phyloP scores from a whole-genome alignment of 2,797 vertebrate genomes.

The Platalea minor region DNA sequence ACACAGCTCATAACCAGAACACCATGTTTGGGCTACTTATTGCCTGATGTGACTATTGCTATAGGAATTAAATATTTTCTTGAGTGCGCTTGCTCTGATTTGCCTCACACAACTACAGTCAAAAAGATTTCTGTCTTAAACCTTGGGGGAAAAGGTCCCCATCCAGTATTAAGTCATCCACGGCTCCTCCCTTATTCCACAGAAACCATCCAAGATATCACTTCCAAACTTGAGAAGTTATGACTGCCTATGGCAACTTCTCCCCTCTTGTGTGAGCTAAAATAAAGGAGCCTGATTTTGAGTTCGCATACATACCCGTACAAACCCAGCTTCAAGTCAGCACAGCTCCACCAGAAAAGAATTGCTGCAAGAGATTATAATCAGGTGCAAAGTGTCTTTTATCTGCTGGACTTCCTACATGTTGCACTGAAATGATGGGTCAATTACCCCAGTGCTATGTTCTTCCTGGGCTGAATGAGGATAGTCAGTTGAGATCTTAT shows the following conservation, averaged over 20 bases:
- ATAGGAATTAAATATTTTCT: neutral
- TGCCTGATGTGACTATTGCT: neutral
- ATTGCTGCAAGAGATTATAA: neutral
- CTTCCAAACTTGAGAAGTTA: neutral
- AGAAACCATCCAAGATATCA: neutral
- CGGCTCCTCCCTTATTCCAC: neutral
- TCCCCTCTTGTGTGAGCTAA: neutral
- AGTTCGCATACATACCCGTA: neutral
- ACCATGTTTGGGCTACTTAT: neutral
- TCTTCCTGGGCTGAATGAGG: neutral
- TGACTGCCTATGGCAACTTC: neutral
- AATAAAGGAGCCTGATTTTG: neutral
- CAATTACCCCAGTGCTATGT: neutral
- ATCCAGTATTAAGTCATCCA: neutral
- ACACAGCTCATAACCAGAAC: neutral
- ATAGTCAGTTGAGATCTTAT: constrained; percentile 27
- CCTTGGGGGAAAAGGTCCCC: neutral
- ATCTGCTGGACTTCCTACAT: neutral
- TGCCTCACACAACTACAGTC: neutral
- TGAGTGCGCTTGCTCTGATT: neutral
- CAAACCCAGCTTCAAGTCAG: neutral
- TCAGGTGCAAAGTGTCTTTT: neutral
- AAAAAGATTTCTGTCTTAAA: neutral
- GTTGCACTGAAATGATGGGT: constrained; percentile 7
- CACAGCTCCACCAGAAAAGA: neutral